A percentile compares a stretch with the other conserved stretches of the same genome.
Evolutionary conservation across 2,113 vertebrate genomes (phyloP).

Genomic region (Daboia siamensis): DNA sequence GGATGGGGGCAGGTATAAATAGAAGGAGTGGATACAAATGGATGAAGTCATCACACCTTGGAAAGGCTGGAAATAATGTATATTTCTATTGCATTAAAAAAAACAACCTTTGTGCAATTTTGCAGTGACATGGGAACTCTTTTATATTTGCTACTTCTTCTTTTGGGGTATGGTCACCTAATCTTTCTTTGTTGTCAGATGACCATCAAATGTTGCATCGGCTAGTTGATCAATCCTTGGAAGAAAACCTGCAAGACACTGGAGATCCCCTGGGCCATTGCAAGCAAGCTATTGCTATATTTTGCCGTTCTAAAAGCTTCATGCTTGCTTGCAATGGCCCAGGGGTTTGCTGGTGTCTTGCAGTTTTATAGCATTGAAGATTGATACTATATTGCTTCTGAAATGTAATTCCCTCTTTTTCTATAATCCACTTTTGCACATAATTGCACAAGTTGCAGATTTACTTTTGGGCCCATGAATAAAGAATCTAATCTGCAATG

Average conservation of each 20-base stretch:
- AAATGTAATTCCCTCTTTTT: background rate
- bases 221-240: background rate
- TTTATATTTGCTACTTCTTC: background rate
- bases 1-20: background rate
- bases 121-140: background rate
- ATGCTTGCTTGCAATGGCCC: background rate
- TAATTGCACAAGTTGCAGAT: background rate
- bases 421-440: background rate
- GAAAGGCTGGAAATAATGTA: background rate
- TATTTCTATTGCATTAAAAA: background rate
- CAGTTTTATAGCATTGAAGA: background rate
- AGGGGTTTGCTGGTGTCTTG: no score
- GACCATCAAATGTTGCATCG: background rate
- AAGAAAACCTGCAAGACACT: background rate
- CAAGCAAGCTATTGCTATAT: background rate
- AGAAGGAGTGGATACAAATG: background rate
- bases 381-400: background rate
- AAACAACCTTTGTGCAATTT: background rate
- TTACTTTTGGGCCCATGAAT: background rate
- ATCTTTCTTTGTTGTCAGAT: background rate
- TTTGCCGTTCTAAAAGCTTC: background rate
- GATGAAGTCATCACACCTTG: background rate
- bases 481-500: background rate
- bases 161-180: background rate
- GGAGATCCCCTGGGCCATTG: background rate